Evolutionary conservation across 2,113 vertebrate genomes (phyloP).

Genomic region (Scomber scombrus): DNA sequence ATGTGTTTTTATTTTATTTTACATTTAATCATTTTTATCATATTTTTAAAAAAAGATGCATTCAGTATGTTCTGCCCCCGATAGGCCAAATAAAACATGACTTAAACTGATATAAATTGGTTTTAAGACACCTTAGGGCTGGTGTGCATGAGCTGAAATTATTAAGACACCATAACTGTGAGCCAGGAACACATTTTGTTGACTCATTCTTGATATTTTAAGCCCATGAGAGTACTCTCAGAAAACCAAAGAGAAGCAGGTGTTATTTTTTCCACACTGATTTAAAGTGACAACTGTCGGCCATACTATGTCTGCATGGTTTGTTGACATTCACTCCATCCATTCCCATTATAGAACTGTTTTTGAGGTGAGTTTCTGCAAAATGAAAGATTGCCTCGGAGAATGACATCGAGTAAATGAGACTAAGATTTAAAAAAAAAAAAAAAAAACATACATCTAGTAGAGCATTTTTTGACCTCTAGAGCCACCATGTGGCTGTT

Average conservation of each 20-base stretch:
- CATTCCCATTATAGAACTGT: slow-evolving; percentile 31
- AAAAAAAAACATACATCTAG: neutral
- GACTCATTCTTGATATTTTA: too few relatives aligned
- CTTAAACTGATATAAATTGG: neutral
- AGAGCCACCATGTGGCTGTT: slow-evolving; percentile 87
- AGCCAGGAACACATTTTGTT: too few relatives aligned
- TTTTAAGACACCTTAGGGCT: neutral
- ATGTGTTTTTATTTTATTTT: neutral
- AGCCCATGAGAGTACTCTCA: neutral
- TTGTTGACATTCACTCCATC: slow-evolving; percentile 40
- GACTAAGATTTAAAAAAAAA: neutral
- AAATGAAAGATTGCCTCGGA: slow-evolving; percentile 36
- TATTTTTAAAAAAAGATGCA: neutral
- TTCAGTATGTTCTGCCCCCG: neutral
- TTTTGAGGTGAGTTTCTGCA: slow-evolving; percentile 15
- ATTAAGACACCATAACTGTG: neutral
- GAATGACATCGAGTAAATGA: slow-evolving; percentile 24
- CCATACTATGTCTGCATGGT: slow-evolving; percentile 29
- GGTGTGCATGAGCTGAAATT: neutral
- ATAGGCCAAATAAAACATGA: neutral
- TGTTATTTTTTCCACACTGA: slow-evolving; percentile 14
- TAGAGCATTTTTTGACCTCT: slow-evolving; percentile 77
- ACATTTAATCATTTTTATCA: neutral
- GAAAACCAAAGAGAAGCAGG: slow-evolving; percentile 30
- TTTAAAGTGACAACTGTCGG: slow-evolving; percentile 36